phyloP scores from a whole-genome alignment of 2,113 vertebrate genomes.

The Apeltes quadracus region DNA sequence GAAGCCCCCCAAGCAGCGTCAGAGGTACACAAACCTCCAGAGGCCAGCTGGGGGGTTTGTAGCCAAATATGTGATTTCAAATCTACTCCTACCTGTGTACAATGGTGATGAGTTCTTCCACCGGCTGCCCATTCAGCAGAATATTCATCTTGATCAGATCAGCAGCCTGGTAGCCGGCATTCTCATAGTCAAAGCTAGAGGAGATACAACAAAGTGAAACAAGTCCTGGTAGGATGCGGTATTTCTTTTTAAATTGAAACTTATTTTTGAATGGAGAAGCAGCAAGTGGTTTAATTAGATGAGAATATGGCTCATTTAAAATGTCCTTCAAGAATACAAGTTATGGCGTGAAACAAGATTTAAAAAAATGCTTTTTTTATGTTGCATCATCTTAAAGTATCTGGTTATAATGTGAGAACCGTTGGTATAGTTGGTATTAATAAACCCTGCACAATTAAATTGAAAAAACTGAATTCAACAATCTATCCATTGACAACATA shows the following conservation, averaged over 20 bases:
- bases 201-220: background rate
- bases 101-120: slow-evolving; percentile 91
- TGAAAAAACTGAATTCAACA: background rate
- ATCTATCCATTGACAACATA: background rate
- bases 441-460: background rate
- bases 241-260: too few species aligned
- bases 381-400: too few species aligned
- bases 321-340: too few species aligned
- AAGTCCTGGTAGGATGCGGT: too few species aligned
- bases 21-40: background rate
- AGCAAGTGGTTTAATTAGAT: too few species aligned
- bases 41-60: background rate
- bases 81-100: slow-evolving; percentile 84
- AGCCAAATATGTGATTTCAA: background rate
- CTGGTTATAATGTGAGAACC: too few species aligned
- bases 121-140: slow-evolving; percentile 88
- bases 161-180: slow-evolving; percentile 90
- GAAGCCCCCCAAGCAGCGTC: slow-evolving; percentile 5
- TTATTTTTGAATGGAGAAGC: too few species aligned
- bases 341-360: too few species aligned
- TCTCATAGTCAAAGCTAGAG: slow-evolving; percentile 96
- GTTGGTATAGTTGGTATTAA: too few species aligned
- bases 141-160: slow-evolving; percentile 95
- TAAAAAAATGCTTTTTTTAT: too few species aligned
- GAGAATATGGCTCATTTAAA: too few species aligned